Percentiles rank a stretch among this genome's conserved stretches.
Evolutionary conservation across 2,797 vertebrate genomes (phyloP).

Genomic region (Uromys caudimaculatus): DNA sequence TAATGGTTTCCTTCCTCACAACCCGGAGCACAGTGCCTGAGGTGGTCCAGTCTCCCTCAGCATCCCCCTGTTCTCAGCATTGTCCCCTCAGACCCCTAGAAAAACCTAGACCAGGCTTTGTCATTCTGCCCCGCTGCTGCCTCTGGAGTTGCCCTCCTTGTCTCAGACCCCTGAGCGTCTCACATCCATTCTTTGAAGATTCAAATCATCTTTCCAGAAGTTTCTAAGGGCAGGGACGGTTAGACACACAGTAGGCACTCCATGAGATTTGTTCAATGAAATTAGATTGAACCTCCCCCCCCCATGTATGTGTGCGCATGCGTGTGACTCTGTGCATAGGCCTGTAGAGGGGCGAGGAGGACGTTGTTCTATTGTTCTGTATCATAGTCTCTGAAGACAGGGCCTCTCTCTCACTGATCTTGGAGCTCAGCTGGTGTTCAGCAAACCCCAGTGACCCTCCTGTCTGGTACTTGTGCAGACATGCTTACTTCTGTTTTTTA

Average conservation of each 20-base stretch:
- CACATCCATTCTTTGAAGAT: neutral
- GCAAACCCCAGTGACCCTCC: neutral
- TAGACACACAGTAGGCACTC: neutral
- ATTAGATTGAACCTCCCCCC: neutral
- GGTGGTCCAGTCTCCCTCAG: neutral
- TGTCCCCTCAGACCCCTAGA: neutral
- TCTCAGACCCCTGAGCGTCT: neutral
- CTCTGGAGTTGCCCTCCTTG: neutral
- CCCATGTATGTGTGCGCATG: neutral
- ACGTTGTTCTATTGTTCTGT: neutral
- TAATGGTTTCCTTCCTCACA: neutral
- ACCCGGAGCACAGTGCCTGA: neutral
- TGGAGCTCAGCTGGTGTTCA: neutral
- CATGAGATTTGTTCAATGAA: neutral
- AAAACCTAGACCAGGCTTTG: neutral
- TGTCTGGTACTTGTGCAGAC: neutral
- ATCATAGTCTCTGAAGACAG: neutral
- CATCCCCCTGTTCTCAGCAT: neutral
- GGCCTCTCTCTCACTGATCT: neutral
- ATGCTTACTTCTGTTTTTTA: neutral
- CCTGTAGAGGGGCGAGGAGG: neutral
- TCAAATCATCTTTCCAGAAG: neutral
- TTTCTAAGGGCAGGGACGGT: neutral
- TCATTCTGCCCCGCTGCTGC: neutral
- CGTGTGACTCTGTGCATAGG: neutral